Base-by-base conservation (phyloP, 2,113 vertebrate species). In the Anarhynchus alexandrinus region DNA sequence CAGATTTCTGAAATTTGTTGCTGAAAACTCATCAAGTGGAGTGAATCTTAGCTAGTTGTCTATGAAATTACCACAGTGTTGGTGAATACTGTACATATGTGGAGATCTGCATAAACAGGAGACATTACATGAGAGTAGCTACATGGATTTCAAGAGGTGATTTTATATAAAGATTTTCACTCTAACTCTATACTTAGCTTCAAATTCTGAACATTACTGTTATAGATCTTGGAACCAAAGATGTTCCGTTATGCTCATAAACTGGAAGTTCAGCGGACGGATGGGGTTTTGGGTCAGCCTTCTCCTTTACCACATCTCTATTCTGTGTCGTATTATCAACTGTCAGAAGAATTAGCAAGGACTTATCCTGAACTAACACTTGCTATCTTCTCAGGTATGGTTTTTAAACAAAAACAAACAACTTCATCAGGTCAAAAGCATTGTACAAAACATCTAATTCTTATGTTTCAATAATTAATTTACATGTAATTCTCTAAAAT, bases 241-340 rank as follows among this genome's bases (percentile, higher is more conserved):
- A 98, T 99, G 97, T 99, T 99, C 97, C 99, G 99, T 96, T 99
- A 99, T 6, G 99, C 99, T 94, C 99, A 99, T 97, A 99, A 99
- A 96, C 82, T 99, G 98, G 99, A 99, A 97, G 99, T 99, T 97
- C 99, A 99, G 97, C 98, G 99, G 93, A 97, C 97, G 6, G 99
- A 99, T 61, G 99, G 99, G 5, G 98, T 99, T 77, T 97, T 99
- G 97, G 98, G 99, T 76, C 99, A 99, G 90, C 99, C 99, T 77
- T 99, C 99, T 12, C 98, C 99, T 26, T 98, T 99, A 91, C 99
- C 99, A 8, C 99, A 99, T 89, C 98, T 99, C 47, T 99, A 99
- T 96, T 99, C 99, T 3, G 98, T 99, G 81, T 99, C 99, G 0
- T 99, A 99, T 96, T 99, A 99, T 92, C 99, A 99, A 80, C 97